Evolutionary conservation across 1,140 invertebrate species (phyloP).

Genomic region (Triops cancriformis): DNA sequence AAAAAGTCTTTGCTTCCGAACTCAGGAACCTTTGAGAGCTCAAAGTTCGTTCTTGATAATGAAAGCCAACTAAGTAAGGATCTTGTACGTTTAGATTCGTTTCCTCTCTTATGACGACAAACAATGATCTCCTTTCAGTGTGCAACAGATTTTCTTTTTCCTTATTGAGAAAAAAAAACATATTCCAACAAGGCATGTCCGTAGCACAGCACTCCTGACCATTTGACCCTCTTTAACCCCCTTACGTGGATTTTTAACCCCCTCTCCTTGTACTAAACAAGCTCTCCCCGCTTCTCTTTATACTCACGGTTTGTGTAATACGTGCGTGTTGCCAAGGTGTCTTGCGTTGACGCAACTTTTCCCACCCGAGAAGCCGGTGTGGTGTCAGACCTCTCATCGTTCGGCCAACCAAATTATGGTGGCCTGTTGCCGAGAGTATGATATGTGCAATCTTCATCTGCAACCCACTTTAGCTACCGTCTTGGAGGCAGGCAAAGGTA

Average conservation of each 20-base stretch:
- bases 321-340: constrained; percentile 48
- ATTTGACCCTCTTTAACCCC: not conserved
- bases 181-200: constrained; percentile 2
- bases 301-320: constrained; percentile 17
- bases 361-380: constrained; percentile 57
- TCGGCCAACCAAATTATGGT: constrained; percentile 39
- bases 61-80: not conserved
- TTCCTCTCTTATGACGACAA: not conserved
- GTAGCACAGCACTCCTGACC: not conserved
- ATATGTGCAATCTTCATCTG: constrained; percentile 54
- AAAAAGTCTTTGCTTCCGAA: not conserved
- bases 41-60: constrained; percentile 6
- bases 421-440: constrained; percentile 49
- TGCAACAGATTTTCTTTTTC: not conserved
- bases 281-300: constrained; percentile 19
- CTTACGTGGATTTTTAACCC: not conserved
- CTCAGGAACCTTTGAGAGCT: not conserved
- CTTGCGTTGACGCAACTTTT: constrained; percentile 55
- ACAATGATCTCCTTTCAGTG: not conserved
- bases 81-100: not conserved
- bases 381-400: constrained; percentile 43
- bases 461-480: constrained; percentile 23
- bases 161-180: not conserved
- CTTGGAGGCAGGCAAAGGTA: constrained; percentile 15
- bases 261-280: constrained; percentile 17